Percentiles rank a stretch among this genome's conserved stretches.
Conservation (phyloP, 2,888 invertebrate species). For the Lasioglossum villosulum region DNA sequence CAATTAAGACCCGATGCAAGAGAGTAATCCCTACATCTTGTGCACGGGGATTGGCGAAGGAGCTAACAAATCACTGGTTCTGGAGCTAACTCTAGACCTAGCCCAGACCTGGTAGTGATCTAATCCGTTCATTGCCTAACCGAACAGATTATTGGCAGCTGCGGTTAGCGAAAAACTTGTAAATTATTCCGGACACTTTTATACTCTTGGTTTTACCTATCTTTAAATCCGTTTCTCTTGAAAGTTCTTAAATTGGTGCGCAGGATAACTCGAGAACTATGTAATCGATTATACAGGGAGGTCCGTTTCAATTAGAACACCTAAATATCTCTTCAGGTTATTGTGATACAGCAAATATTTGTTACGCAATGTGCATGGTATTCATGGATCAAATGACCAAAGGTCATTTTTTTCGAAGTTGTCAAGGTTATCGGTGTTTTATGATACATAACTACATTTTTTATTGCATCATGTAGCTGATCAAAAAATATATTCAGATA, state of each 20-base stretch:
- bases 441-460: no score
- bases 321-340: no score
- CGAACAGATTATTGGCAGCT: not conserved
- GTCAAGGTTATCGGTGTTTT: no score
- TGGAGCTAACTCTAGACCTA: not conserved
- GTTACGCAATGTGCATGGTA: no score
- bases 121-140: not conserved
- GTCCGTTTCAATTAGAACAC: no score
- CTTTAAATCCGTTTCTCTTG: not conserved
- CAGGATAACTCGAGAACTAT: not conserved
- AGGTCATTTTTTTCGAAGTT: no score
- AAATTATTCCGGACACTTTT: not conserved
- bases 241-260: not conserved
- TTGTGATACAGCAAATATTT: no score
- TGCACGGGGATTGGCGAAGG: not conserved
- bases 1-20: constrained; percentile 1
- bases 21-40: constrained; percentile 9
- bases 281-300: not conserved
- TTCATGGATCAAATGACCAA: no score
- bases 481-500: no score
- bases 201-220: not conserved
- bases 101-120: not conserved
- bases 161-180: not conserved
- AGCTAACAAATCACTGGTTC: not conserved
- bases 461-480: no score